Evolutionary conservation across 1,140 invertebrate species (phyloP).

Genomic region (silkworm (Bombyx mori)): DNA sequence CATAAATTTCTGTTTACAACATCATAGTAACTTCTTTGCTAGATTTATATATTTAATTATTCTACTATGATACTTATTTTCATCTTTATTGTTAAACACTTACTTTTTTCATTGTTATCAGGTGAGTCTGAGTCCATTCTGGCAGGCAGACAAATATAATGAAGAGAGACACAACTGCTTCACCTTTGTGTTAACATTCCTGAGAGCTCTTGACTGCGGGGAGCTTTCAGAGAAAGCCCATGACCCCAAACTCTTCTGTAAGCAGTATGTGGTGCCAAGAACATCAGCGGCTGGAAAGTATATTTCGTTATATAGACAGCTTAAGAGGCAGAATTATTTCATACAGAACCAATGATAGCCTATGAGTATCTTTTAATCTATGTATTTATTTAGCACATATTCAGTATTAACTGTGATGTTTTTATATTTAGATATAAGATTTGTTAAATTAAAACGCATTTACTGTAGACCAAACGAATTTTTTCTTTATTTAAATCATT

Average conservation of each 20-base stretch:
- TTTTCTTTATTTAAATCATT: conserved; percentile 9
- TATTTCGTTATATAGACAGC: conserved; percentile 82
- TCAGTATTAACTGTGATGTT: conserved; percentile 67
- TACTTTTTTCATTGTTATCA: conserved; percentile 27
- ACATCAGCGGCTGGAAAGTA: conserved; percentile 85
- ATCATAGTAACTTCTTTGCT: background rate
- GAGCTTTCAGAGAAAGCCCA: conserved; percentile 75
- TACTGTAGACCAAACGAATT: conserved; percentile 56
- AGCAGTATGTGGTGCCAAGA: conserved; percentile 81
- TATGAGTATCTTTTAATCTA: conserved; percentile 23
- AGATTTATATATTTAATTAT: background rate
- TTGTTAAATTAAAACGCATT: conserved; percentile 55
- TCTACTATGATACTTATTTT: background rate
- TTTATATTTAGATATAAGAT: conserved; percentile 46
- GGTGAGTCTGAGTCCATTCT: conserved; percentile 75
- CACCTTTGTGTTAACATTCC: conserved; percentile 83
- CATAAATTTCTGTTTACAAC: background rate
- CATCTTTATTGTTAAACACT: background rate
- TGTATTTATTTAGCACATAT: conserved; percentile 46
- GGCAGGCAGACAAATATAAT: conserved; percentile 78
- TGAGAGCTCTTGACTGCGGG: conserved; percentile 76
- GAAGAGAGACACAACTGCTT: conserved; percentile 85
- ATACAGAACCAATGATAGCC: conserved; percentile 60
- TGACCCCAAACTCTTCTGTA: conserved; percentile 79
- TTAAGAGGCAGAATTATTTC: conserved; percentile 69